phyloP scores from a whole-genome alignment of 1,140 invertebrate species.

The Danaus plexippus region DNA sequence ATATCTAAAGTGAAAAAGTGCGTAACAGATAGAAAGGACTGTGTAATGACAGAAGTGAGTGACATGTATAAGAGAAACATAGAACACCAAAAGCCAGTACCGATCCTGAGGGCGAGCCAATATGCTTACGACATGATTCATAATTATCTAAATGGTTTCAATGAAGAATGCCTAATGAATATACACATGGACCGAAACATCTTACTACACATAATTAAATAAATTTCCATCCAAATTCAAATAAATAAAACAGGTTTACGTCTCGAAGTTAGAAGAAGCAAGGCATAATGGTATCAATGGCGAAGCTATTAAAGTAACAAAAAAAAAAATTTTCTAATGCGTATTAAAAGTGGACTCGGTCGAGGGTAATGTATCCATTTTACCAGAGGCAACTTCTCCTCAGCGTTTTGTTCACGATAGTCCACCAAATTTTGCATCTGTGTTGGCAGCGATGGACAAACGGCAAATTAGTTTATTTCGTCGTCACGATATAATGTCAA shows the following conservation, averaged over 20 bases:
- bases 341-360: conserved; percentile 55
- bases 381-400: conserved; percentile 92
- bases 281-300: conserved; percentile 26
- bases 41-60: conserved; percentile 3
- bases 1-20: conserved; percentile 5
- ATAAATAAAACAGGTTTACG: no score
- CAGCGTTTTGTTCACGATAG: conserved; percentile 85
- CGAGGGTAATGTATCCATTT: conserved; percentile 62
- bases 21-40: background rate
- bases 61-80: background rate
- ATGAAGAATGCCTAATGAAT: background rate
- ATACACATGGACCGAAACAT: conserved; percentile 2
- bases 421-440: conserved; percentile 88
- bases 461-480: conserved; percentile 48
- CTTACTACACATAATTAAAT: conserved; percentile 3
- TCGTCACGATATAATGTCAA: conserved; percentile 17
- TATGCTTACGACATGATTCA: no score
- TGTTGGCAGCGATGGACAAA: conserved; percentile 66
- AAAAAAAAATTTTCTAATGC: conserved; percentile 47
- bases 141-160: no score
- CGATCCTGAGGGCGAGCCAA: no score
- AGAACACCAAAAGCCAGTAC: conserved; percentile 8
- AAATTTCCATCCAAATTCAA: no score
- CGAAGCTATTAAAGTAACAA: conserved; percentile 32
- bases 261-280: conserved; percentile 2